Evolutionary conservation across 2,797 vertebrate genomes (phyloP).

Genomic region (Arrhamphus sclerolepis): DNA sequence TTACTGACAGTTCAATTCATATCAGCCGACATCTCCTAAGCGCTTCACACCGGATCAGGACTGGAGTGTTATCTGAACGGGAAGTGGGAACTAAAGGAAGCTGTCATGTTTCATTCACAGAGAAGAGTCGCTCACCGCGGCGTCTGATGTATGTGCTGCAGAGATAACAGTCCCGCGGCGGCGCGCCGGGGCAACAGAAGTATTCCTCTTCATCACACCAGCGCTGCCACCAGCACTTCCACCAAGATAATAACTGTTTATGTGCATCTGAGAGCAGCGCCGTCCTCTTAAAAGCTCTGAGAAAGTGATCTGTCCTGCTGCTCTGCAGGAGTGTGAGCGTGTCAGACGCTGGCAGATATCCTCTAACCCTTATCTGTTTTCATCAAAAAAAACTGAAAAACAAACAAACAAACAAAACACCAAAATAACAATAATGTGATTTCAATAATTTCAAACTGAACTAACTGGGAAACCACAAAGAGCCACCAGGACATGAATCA

Average conservation of each 20-base stretch:
- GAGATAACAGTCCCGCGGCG: conserved; percentile 73
- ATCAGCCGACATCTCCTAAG: conserved; percentile 76
- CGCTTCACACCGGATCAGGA: conserved; percentile 67
- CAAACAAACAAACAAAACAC: conserved; percentile 9
- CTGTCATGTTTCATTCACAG: conserved; percentile 78
- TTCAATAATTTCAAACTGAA: no score
- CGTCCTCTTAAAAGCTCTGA: conserved; percentile 57
- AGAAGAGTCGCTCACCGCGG: conserved; percentile 66
- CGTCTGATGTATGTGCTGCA: conserved; percentile 69
- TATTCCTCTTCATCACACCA: conserved; percentile 68
- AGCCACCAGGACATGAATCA: no score
- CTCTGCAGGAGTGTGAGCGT: conserved; percentile 25
- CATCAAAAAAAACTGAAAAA: conserved; percentile 11
- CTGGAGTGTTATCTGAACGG: conserved; percentile 68
- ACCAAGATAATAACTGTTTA: conserved; percentile 72
- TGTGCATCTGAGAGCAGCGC: conserved; percentile 54
- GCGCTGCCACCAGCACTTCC: conserved; percentile 54
- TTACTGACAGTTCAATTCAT: conserved; percentile 80
- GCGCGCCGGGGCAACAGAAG: conserved; percentile 55
- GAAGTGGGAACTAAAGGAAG: conserved; percentile 74
- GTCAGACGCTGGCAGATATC: conserved; percentile 48
- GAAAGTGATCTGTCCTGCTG: conserved; percentile 41
- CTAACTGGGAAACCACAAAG: no score
- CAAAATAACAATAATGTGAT: no score
- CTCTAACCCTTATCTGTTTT: conserved; percentile 38